These are phyloP conservation scores for Lophius piscatorius DNA, from an alignment of 2,113 vertebrate genomes.

Conservation along the genomic window DNA sequence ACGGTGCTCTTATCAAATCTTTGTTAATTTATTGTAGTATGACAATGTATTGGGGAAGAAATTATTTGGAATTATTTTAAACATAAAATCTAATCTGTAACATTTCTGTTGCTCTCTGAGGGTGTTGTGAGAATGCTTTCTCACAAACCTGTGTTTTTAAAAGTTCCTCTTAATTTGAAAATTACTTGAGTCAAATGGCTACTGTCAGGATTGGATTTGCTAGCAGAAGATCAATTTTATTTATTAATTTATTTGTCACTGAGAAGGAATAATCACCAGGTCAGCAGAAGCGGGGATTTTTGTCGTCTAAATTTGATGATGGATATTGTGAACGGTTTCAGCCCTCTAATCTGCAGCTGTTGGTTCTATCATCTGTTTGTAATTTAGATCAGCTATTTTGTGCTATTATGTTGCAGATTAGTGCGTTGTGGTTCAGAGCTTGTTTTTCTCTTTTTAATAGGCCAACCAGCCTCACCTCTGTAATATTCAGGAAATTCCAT, in stretches of 20 bases:
- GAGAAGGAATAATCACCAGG: background rate
- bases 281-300: background rate
- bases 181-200: slow-evolving; percentile 12
- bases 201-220: slow-evolving; percentile 7
- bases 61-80: no score
- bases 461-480: slow-evolving; percentile 58
- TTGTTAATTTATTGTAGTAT: slow-evolving; percentile 14
- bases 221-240: slow-evolving; percentile 29
- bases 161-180: slow-evolving; percentile 15
- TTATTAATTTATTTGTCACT: background rate
- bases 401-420: slow-evolving; percentile 52
- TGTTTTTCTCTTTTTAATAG: slow-evolving; percentile 70
- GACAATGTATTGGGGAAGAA: slow-evolving; percentile 5
- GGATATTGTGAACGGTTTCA: background rate
- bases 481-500: slow-evolving; percentile 82
- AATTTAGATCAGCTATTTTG: slow-evolving; percentile 42
- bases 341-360: slow-evolving; percentile 12
- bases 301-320: slow-evolving; percentile 15
- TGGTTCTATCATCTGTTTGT: slow-evolving; percentile 13
- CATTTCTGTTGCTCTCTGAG: background rate
- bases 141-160: slow-evolving; percentile 1
- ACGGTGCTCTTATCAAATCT: slow-evolving; percentile 19
- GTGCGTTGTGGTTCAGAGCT: slow-evolving; percentile 50
- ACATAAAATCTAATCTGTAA: fast-evolving
- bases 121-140: background rate